Evolutionary conservation across 2,888 invertebrate genomes (phyloP).

Genomic region (Drosophila robusta): DNA sequence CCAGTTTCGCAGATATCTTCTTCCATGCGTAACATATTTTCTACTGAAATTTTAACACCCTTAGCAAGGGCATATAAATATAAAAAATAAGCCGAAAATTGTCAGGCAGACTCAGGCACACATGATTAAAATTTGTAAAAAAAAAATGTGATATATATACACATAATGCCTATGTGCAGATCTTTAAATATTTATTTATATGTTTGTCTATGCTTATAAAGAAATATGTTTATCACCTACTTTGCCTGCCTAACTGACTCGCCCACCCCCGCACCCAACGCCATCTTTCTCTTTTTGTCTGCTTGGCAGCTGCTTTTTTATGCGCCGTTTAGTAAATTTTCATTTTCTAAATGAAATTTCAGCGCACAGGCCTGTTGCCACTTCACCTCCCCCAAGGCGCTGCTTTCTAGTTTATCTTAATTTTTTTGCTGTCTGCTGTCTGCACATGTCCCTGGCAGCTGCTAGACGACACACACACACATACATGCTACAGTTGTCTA

Average conservation of each 20-base stretch:
- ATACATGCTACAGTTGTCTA: conserved; percentile 28
- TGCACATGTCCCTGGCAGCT: conserved; percentile 77
- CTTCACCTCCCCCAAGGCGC: conserved; percentile 31
- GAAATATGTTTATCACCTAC: conserved; percentile 62
- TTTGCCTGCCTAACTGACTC: conserved; percentile 13
- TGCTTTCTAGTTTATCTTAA: conserved; percentile 69
- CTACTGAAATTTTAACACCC: not conserved
- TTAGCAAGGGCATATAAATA: not conserved
- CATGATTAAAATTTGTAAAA: conserved; percentile 60
- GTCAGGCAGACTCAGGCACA: conserved; percentile 31
- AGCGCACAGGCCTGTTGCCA: conserved; percentile 35
- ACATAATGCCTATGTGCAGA: not conserved
- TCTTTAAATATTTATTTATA: conserved; percentile 11
- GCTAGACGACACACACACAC: conserved; percentile 59
- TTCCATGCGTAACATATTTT: too few relatives aligned
- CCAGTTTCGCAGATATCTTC: too few relatives aligned
- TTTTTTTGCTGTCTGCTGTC: conserved; percentile 51
- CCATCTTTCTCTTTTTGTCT: not conserved
- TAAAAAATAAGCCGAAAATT: conserved; percentile 44
- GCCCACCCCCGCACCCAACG: not conserved
- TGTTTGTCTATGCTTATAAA: conserved; percentile 34
- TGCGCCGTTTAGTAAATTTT: conserved; percentile 69
- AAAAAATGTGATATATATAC: conserved; percentile 20
- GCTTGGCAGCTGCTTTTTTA: conserved; percentile 38
- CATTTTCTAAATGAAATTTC: conserved; percentile 78